phyloP scores from a whole-genome alignment of 2,113 vertebrate species.

The Sorex fumeus region DNA sequence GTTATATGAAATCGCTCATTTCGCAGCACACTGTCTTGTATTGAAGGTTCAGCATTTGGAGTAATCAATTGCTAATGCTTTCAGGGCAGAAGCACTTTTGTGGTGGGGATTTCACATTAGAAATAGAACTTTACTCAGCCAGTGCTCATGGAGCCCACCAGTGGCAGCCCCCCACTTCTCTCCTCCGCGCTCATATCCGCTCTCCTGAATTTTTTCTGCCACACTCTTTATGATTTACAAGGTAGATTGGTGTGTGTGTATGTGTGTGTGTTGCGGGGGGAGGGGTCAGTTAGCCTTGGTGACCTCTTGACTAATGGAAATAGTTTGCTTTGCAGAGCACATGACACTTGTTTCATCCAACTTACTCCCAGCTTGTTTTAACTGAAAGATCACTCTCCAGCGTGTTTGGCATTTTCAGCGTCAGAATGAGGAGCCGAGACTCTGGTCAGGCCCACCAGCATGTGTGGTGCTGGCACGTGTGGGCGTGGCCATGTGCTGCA shows the following conservation, averaged over 20 bases:
- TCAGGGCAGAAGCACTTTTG: conserved; percentile 70
- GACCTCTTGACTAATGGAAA: conserved; percentile 6
- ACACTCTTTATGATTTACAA: conserved; percentile 52
- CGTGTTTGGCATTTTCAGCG: conserved; percentile 63
- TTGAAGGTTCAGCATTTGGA: conserved; percentile 68
- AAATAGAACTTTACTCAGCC: conserved; percentile 62
- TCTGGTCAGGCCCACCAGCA: background rate
- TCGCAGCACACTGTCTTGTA: conserved; percentile 47
- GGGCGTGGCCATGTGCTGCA: no score
- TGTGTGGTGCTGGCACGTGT: background rate
- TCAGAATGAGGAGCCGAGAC: conserved; percentile 28
- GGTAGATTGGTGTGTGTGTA: conserved; percentile 1
- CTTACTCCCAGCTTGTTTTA: conserved; percentile 54
- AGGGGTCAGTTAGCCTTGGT: background rate
- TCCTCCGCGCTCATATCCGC: conserved; percentile 13
- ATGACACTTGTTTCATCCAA: conserved; percentile 14
- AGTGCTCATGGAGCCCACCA: conserved; percentile 68
- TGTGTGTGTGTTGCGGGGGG: background rate
- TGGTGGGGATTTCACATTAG: conserved; percentile 37
- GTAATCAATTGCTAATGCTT: conserved; percentile 75
- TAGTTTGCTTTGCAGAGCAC: background rate
- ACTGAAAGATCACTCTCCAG: conserved; percentile 34
- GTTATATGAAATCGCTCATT: background rate
- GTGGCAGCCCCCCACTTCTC: conserved; percentile 54
- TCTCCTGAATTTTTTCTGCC: conserved; percentile 57